Evolutionary conservation across 2,797 vertebrate genomes (phyloP), one percentile per base, ranked within the genome.

Genomic region (Falco berigora): DNA sequence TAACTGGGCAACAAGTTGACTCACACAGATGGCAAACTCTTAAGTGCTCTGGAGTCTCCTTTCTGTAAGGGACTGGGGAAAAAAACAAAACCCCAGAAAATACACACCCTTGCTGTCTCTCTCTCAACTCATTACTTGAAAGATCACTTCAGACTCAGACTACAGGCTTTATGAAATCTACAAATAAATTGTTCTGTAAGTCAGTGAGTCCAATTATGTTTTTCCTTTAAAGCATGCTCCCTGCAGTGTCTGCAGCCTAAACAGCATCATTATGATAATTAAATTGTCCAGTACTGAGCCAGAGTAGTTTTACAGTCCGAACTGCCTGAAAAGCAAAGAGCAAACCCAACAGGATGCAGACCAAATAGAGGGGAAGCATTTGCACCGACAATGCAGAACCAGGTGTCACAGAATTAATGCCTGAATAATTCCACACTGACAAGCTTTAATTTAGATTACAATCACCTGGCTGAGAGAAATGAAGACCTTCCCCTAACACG

Each of bases 241-340:
- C 44, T 71, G 61, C 64, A 85, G 67, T 12, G 22, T 36, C 63
- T 93, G 40, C 5, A 15, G 40, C 36, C 77, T 71, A 53, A 88
- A 32, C 42, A 90, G 61, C 42, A 58, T 50, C 67, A 32, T 18
- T 34, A 9, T 10, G 21, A 42, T 14, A 75, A 66, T 30, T 28
- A 34, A 52, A 69, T 28, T 47, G 47, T 23, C 85, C 44, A 36
- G 34, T 30, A 74, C 32, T 34, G 61, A 82, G 61, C 13, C 34
- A 72, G 80, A 73, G 36, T 9, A 74, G 28, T 46, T 92, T 68
- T 52, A 88, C 62, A n/a, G 64, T 63, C 71, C 88, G 82, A 94
- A 66, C 74, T 56, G 28, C 77, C 88, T 76, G 90, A 96, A 95
- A 94, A 73, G 91, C 95, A 95, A 88, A 94, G 40, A 90, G 62